phyloP scores from a whole-genome alignment of 2,888 invertebrate species.

The Aproaerema taeniolella region DNA sequence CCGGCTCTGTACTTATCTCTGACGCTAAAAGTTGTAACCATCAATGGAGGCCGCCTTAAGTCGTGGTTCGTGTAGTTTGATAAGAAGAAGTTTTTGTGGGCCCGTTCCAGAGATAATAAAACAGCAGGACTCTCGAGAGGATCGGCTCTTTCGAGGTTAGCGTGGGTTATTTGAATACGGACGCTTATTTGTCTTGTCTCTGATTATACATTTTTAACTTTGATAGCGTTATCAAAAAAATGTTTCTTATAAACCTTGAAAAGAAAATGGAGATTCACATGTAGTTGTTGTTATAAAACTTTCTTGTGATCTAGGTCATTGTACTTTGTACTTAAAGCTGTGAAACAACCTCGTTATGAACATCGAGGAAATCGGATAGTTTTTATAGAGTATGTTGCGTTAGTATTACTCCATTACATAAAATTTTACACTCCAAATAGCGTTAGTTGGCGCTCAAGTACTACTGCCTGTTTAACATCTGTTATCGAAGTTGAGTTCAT shows the following conservation, averaged over 20 bases:
- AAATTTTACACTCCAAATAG: slow-evolving; percentile 51
- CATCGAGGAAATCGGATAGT: background rate
- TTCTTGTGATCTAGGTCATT: too few species aligned
- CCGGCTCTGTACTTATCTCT: slow-evolving; percentile 54
- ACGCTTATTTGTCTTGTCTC: slow-evolving; percentile 53
- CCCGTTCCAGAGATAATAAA: slow-evolving; percentile 56
- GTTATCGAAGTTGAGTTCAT: slow-evolving; percentile 68
- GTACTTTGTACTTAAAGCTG: background rate
- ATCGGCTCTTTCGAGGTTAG: slow-evolving; percentile 48
- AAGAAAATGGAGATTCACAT: too few species aligned
- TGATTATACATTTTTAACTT: slow-evolving; percentile 11
- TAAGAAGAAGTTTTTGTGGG: slow-evolving; percentile 71
- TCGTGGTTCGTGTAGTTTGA: slow-evolving; percentile 69
- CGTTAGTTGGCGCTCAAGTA: slow-evolving; percentile 47
- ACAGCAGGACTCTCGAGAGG: slow-evolving; percentile 54
- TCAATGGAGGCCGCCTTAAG: slow-evolving; percentile 61
- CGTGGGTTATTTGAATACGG: slow-evolving; percentile 57
- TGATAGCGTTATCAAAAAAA: slow-evolving; percentile 6
- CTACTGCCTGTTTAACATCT: slow-evolving; percentile 60
- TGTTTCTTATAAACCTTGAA: too few species aligned
- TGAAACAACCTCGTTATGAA: too few species aligned
- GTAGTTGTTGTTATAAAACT: too few species aligned
- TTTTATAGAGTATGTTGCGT: background rate
- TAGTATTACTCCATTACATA: slow-evolving; percentile 50
- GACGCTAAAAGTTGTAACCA: slow-evolving; percentile 57